Percentiles rank a stretch among this genome's conserved stretches.
Conservation (phyloP, 2,888 invertebrate genomes). For the Theristus sp. region DNA sequence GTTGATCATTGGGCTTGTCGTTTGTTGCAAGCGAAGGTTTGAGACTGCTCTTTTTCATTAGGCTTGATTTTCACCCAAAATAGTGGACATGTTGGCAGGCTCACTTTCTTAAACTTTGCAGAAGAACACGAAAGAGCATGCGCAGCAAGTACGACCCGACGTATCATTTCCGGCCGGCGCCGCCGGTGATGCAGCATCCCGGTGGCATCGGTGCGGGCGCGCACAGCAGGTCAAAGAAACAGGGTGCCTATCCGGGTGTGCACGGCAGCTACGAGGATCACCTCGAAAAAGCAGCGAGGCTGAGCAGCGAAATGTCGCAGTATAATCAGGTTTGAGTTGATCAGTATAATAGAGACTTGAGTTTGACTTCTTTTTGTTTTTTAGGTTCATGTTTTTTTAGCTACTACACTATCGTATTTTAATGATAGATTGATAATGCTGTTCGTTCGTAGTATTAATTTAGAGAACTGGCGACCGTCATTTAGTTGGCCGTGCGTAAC, state of each 20-base stretch:
- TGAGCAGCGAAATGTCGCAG: slow-evolving; percentile 2
- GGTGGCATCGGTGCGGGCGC: background rate
- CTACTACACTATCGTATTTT: no score
- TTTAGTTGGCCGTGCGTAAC: no score
- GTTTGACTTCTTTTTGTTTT: background rate
- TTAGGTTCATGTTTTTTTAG: no score
- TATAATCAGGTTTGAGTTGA: background rate
- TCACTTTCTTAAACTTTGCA: slow-evolving; percentile 5
- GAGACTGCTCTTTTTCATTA: no score
- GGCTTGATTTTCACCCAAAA: no score
- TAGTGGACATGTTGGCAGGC: no score
- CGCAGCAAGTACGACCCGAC: slow-evolving; percentile 21
- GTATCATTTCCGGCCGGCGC: slow-evolving; percentile 19
- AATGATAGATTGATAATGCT: no score
- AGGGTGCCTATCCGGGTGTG: slow-evolving; percentile 6
- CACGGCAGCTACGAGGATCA: slow-evolving; percentile 25
- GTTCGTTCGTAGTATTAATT: no score
- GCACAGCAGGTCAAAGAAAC: slow-evolving; percentile 3
- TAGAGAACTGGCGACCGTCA: no score
- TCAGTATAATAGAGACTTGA: background rate
- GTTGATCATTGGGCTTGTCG: slow-evolving; percentile 20
- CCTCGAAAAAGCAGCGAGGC: slow-evolving; percentile 21
- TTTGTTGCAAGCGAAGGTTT: slow-evolving; percentile 19
- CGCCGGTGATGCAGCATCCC: background rate
- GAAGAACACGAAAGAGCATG: slow-evolving; percentile 13